phyloP scores from a whole-genome alignment of 2,888 invertebrate species.

The Tupiocoris notatus region DNA sequence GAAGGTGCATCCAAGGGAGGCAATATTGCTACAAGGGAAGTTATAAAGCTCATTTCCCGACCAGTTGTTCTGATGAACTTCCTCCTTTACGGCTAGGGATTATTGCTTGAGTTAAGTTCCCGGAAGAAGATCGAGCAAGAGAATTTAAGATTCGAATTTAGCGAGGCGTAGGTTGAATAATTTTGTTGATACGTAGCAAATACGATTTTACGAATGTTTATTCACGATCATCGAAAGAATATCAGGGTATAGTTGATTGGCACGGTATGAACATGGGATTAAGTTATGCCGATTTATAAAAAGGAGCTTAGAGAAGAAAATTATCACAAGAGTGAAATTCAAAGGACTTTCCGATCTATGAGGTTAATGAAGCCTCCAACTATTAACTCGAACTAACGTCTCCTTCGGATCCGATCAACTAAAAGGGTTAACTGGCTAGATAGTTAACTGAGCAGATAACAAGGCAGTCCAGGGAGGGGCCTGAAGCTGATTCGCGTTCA shows the following conservation, averaged over 20 bases:
- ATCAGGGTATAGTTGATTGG: no score
- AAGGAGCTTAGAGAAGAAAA: no score
- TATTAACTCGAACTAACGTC: not conserved
- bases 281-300: no score
- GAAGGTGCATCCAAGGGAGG: not conserved
- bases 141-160: no score
- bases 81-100: not conserved
- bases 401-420: not conserved
- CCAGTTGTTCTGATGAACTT: not conserved
- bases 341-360: no score
- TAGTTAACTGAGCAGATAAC: conserved; percentile 18
- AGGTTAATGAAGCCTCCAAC: conserved; percentile 20
- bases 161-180: no score
- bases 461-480: not conserved
- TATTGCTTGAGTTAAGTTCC: not conserved
- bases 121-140: not conserved
- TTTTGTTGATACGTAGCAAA: no score
- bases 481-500: conserved; percentile 26
- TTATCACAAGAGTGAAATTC: no score
- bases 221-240: no score
- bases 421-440: not conserved
- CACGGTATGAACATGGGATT: no score
- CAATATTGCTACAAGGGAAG: not conserved
- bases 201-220: no score
- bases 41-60: not conserved